Evolutionary conservation across 1,140 invertebrate genomes (phyloP).

Genomic region (Lasioglossum albipes): DNA sequence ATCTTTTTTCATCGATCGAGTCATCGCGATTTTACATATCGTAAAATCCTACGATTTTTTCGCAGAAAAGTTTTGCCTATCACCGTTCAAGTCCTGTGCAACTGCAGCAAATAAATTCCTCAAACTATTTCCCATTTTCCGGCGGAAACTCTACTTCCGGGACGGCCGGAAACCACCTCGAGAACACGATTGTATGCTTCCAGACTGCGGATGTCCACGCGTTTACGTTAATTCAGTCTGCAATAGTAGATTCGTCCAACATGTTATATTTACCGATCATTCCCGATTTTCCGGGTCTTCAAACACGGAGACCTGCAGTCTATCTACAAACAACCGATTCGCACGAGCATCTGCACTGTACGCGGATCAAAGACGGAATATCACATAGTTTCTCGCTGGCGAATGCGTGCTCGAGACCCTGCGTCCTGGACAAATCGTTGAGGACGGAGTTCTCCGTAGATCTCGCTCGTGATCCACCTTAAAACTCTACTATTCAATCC

Average conservation of each 20-base stretch:
- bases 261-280: too few species aligned
- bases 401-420: not conserved
- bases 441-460: slow-evolving; percentile 5
- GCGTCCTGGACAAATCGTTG: slow-evolving; percentile 18
- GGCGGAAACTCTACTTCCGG: not conserved
- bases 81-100: not conserved
- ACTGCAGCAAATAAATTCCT: not conserved
- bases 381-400: not conserved
- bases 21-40: too few species aligned
- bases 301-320: too few species aligned
- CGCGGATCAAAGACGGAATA: slow-evolving; percentile 15
- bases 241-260: too few species aligned
- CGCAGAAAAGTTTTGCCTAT: not conserved
- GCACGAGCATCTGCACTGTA: too few species aligned
- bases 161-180: slow-evolving; percentile 1
- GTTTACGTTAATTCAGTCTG: too few species aligned
- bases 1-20: not conserved
- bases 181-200: not conserved
- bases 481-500: too few species aligned
- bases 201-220: too few species aligned
- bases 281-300: too few species aligned
- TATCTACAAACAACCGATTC: too few species aligned
- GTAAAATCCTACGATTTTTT: too few species aligned
- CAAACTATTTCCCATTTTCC: not conserved
- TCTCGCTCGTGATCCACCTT: not conserved